Base-by-base conservation (phyloP, 2,888 invertebrate species). In the Mythimna pallens region DNA sequence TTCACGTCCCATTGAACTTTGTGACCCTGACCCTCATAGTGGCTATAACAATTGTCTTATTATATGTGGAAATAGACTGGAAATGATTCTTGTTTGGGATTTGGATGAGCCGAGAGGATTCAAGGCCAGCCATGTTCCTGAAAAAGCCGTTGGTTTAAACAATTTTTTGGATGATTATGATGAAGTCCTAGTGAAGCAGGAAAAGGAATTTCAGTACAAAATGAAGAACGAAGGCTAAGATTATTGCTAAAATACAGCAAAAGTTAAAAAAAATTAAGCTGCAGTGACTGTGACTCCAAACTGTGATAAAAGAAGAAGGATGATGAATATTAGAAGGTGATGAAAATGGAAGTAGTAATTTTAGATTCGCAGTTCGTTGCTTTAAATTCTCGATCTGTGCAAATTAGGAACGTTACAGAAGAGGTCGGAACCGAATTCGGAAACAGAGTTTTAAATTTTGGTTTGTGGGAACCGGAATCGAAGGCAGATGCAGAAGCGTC, bases 1-100 rank as follows among this genome's bases (percentile, higher is more conserved):
- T 73, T 72, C 81, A 80, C 78, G 80, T 73, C 68, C 69, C 80
- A 80, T 73, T 80, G 73, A 76, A 72, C 80, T 58, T 14, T 0
- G 9, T 30, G n/a, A n/a, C 70, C 70, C 9, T 68, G 76, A 68
- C 77, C 77, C 10, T 72, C 71, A 3, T 76, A 34, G 63, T 55
- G 43, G 10, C 1, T 47, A 30, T 54, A 30, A 61, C 81, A 57
- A 81, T 77, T 67, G 77, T 69, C 73, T 81, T 81, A 69, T 81
- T 81, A 58, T 20, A 62, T 64, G 63, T 63, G 43, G 54, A 55
- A 80, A 30, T 80, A 64, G 76, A 59, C 78, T 80, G 50, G 22
- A 70, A 66, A 43, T 8, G 40, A 25, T 70, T 25, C 57, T 47
- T 62, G 64, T 52, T 25, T 52, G 52, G 10, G 61, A 25, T 55